Evolutionary conservation across 1,140 invertebrate genomes (phyloP), one percentile per base, ranked within the genome.

Genomic region (Drosophila nannoptera): DNA sequence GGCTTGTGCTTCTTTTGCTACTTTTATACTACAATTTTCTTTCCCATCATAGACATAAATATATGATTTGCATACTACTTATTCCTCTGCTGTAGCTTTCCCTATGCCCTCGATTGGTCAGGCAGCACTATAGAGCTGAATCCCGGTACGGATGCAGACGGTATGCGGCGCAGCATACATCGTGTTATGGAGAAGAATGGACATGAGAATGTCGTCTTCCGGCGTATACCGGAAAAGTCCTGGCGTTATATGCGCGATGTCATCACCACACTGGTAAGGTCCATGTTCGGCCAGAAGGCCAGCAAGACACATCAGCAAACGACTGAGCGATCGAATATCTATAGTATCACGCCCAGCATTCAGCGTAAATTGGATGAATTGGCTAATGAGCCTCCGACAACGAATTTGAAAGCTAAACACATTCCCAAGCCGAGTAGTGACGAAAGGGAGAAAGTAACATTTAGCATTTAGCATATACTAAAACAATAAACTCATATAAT

Each of bases 231-330:
- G 0, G 86, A 91, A 12, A 91, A 91, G 56, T 91, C 90, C 5
- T 89, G 91, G 70, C 91, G 91, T 45, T 93, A 92, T 69, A 90
- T 92, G 78, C 81, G 91, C 46, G 92, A 93, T 78, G 90, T 92
- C 11, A 91, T 93, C 36, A 93, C 92, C 36, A 93, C 92, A 46
- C 88, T 93, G 65, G 91, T 93, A 75, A 91, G 91, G 89, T 75
- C 72, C 52, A 40, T 67, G 61, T 87, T 86, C 29, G 78, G 66
- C 40, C 67, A 54, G 49, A 75, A 71, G 46, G 43, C 63, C 35
- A 45, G 6, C 33, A 60, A 65, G 22, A 42, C 43, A 69, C 46
- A 48, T 16, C 9, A 50, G 32, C 7, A 50, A 35, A 22, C 43
- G 46, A 42, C 62, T 38, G 68, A 62, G 29, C 63, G 52, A 66